phyloP scores from a whole-genome alignment of 1,140 invertebrate species.

The Ectropis grisescens region DNA sequence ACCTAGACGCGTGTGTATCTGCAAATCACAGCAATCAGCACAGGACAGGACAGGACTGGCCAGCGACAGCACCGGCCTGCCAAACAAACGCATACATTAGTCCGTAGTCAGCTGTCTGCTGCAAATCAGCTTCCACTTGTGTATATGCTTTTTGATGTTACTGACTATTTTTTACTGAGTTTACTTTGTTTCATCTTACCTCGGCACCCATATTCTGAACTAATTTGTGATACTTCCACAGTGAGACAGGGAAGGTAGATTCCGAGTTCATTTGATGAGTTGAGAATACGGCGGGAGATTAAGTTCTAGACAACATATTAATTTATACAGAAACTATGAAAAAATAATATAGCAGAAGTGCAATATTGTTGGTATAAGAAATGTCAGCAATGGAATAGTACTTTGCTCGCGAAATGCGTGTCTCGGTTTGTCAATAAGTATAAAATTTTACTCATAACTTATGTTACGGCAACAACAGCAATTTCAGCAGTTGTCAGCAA shows the following conservation, averaged over 20 bases:
- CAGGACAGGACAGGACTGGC: conserved; percentile 46
- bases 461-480: conserved; percentile 63
- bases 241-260: too few relatives aligned
- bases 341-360: too few relatives aligned
- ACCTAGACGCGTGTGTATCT: conserved; percentile 50
- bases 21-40: conserved; percentile 64
- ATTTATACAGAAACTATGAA: too few relatives aligned
- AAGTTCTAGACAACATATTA: too few relatives aligned
- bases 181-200: neutral
- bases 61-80: conserved; percentile 67
- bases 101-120: conserved; percentile 22
- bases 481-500: conserved; percentile 63
- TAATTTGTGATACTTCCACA: too few relatives aligned
- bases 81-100: conserved; percentile 62
- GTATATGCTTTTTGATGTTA: too few relatives aligned
- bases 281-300: too few relatives aligned
- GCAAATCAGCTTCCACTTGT: too few relatives aligned
- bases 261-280: too few relatives aligned
- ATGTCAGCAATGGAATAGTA: too few relatives aligned
- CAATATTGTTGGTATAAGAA: too few relatives aligned
- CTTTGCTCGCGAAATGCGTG: conserved; percentile 18
- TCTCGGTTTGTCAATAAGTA: conserved; percentile 58
- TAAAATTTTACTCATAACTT: conserved; percentile 68
- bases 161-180: conserved; percentile 1
- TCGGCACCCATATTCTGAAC: too few relatives aligned